Base-by-base conservation (phyloP, 2,888 invertebrate species). In the Drosophila planitibia region DNA sequence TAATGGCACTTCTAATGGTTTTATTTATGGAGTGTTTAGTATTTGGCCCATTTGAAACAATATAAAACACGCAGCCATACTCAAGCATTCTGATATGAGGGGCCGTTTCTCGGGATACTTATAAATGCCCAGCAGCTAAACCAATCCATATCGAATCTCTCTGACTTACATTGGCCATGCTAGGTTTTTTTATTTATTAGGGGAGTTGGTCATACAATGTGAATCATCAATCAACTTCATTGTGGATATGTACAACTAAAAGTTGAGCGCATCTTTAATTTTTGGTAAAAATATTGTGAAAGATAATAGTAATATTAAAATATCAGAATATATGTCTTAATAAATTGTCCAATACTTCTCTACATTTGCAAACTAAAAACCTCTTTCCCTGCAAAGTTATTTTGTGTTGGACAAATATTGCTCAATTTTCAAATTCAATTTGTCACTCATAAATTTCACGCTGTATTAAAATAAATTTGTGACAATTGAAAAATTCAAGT, bases 1-100 rank as follows among this genome's bases (percentile, higher is more conserved):
- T 83, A 82, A 82, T 82, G 83, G 80, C 75, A 69, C 77, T 65
- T 75, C 76, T 82, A 85, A 85, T 85, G 84, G 83, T 83, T 83
- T 89, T 91, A 81, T 90, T 92, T 91, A 92, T 91, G 88, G 90
- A 90, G 92, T 92, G 92, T 91, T 91, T 91, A 92, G 86, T 91
- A 85, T 57, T 61, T 73, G 62, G 57, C 37, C 72, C 76, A 82
- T 82, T 79, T 70, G 78, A 90, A 90, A 86, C 82, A 90, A 76
- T 78, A 74, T 51, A 78, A 74, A 72, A 66, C 83, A 75, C 68
- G 73, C 76, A 60, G 52, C 55, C 53, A 75, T 69, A 65, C 77
- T 77, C 71, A 61, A 73, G 61, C 58, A 61, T 53, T n/a, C 58
- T 67, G 73, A 66, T 77, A 60, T 67, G 71, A 51, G 49, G 64